A percentile compares a stretch with the other conserved stretches of the same genome.
phyloP scores from a whole-genome alignment of 1,140 invertebrate species.

The Drosophila triauraria region DNA sequence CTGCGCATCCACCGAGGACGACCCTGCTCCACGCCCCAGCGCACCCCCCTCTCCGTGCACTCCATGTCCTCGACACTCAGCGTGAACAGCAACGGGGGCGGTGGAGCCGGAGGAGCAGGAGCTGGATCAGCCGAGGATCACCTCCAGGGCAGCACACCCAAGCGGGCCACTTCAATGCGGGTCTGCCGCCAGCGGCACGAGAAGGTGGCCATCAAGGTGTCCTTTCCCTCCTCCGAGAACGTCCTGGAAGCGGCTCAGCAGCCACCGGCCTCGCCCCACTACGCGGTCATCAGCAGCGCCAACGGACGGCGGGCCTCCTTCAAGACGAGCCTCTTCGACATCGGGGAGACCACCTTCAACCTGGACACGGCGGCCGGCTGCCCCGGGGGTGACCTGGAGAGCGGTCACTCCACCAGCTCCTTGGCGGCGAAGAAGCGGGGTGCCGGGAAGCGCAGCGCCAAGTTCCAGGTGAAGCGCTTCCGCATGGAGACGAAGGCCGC shows the following conservation, averaged over 20 bases:
- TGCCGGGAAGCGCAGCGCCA: conserved; percentile 86
- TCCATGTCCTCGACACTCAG: conserved; percentile 82
- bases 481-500: conserved; percentile 94
- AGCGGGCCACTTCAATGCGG: conserved; percentile 85
- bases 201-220: conserved; percentile 93
- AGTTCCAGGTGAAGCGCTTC: conserved; percentile 87
- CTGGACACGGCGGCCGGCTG: conserved; percentile 41
- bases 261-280: conserved; percentile 86
- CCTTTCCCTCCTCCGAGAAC: conserved; percentile 92
- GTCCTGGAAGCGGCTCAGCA: conserved; percentile 86
- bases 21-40: conserved; percentile 74
- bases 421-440: conserved; percentile 78
- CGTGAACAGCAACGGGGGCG: conserved; percentile 74
- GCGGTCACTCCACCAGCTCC: conserved; percentile 47
- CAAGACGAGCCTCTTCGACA: conserved; percentile 78
- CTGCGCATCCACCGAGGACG: conserved; percentile 95
- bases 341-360: conserved; percentile 79
- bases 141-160: conserved; percentile 53
- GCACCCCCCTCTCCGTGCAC: conserved; percentile 78
- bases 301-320: conserved; percentile 67
- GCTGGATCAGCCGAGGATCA: conserved; percentile 40
- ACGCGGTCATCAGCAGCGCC: conserved; percentile 61
- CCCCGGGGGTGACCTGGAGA: conserved; percentile 44
- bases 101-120: conserved; percentile 11
- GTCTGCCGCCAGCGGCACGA: conserved; percentile 88